Conservation (phyloP, 2,888 invertebrate genomes). For the Phaedon cochleariae region DNA sequence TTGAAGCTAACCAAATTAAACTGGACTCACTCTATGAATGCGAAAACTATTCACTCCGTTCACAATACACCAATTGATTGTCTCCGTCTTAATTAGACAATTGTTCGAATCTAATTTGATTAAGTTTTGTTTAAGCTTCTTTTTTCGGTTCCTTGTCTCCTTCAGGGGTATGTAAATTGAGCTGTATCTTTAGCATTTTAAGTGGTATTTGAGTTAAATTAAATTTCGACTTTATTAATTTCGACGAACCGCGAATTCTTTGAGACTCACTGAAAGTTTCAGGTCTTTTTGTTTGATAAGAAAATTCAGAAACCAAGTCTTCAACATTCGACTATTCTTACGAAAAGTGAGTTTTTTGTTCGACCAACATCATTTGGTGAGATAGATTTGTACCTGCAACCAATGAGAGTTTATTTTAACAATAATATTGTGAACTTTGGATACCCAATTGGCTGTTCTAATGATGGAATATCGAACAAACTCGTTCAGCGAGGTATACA, state of each 20-base stretch:
- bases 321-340: too few species aligned
- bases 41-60: conserved; percentile 37
- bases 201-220: conserved; percentile 47
- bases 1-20: conserved; percentile 47
- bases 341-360: too few species aligned
- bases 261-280: neutral
- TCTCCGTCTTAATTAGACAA: conserved; percentile 56
- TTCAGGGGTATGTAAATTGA: conserved; percentile 50
- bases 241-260: conserved; percentile 22
- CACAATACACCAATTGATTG: conserved; percentile 51
- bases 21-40: conserved; percentile 39
- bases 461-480: too few species aligned
- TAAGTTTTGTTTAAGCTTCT: conserved; percentile 55
- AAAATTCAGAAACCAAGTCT: too few species aligned
- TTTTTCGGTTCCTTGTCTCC: conserved; percentile 48
- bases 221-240: conserved; percentile 36
- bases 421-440: too few species aligned
- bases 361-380: too few species aligned
- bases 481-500: too few species aligned
- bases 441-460: too few species aligned
- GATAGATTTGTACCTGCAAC: too few species aligned
- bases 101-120: conserved; percentile 59
- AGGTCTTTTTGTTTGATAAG: conserved; percentile 1
- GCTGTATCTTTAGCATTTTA: conserved; percentile 53
- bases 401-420: too few species aligned